phyloP scores from a whole-genome alignment of 1,140 invertebrate genomes.

The Ridgeia piscesae region DNA sequence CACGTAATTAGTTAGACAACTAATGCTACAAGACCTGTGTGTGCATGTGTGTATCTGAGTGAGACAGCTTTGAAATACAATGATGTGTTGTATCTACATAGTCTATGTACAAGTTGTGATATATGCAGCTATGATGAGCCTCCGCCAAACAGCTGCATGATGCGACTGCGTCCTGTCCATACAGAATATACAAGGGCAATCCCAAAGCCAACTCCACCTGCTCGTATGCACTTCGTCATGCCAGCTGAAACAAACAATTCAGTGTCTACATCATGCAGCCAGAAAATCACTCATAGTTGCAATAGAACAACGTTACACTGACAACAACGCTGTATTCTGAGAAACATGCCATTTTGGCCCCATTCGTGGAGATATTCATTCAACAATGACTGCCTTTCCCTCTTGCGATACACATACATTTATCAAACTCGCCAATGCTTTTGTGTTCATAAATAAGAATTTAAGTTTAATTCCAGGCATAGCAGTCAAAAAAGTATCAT shows the following conservation, averaged over 20 bases:
- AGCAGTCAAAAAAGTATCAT: no score
- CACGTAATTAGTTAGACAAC: not conserved
- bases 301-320: no score
- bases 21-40: not conserved
- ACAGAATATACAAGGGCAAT: slow-evolving; percentile 5
- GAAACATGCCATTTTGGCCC: no score
- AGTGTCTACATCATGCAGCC: not conserved
- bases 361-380: no score
- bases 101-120: not conserved
- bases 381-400: no score
- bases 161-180: not conserved
- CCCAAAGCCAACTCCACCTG: slow-evolving; percentile 6
- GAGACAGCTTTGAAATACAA: not conserved
- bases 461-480: no score
- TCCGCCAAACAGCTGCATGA: slow-evolving; percentile 4
- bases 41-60: not conserved
- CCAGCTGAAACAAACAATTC: slow-evolving; percentile 6
- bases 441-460: no score
- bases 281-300: not conserved
- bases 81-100: not conserved
- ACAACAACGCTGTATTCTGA: no score
- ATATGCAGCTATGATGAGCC: not conserved
- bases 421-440: no score
- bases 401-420: no score
- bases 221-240: not conserved